Conservation (phyloP, 2,888 invertebrate genomes). For the Mythimna albipuncta region DNA sequence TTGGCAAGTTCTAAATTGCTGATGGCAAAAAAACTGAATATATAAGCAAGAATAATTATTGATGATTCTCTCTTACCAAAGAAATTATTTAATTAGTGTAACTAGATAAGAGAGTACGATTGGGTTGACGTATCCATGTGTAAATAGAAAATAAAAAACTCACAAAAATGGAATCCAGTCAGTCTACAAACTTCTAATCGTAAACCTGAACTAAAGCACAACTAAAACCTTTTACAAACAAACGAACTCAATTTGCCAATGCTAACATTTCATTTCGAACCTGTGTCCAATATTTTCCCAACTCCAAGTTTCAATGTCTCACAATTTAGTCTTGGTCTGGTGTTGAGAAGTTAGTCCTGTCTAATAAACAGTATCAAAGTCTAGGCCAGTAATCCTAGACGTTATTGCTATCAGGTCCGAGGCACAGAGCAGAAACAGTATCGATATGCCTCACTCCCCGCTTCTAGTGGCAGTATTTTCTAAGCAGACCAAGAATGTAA, state of each 20-base stretch:
- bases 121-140: too few relatives aligned
- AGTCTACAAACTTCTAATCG: neutral
- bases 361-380: constrained; percentile 28
- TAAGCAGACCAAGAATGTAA: neutral
- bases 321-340: neutral
- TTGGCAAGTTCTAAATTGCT: too few relatives aligned
- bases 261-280: neutral
- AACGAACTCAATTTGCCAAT: neutral
- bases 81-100: too few relatives aligned
- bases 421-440: neutral
- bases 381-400: constrained; percentile 23
- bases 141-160: neutral
- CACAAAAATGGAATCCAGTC: neutral
- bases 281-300: neutral
- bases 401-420: constrained; percentile 20
- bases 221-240: neutral
- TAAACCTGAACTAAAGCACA: neutral
- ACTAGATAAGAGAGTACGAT: too few relatives aligned
- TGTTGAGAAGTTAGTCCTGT: constrained; percentile 8
- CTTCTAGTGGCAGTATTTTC: neutral
- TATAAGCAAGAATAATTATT: too few relatives aligned
- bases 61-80: too few relatives aligned
- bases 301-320: neutral
- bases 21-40: too few relatives aligned
- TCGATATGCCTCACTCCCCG: too few relatives aligned